Conservation (phyloP, 1,140 invertebrate species). For the Lepidostoma basale region DNA sequence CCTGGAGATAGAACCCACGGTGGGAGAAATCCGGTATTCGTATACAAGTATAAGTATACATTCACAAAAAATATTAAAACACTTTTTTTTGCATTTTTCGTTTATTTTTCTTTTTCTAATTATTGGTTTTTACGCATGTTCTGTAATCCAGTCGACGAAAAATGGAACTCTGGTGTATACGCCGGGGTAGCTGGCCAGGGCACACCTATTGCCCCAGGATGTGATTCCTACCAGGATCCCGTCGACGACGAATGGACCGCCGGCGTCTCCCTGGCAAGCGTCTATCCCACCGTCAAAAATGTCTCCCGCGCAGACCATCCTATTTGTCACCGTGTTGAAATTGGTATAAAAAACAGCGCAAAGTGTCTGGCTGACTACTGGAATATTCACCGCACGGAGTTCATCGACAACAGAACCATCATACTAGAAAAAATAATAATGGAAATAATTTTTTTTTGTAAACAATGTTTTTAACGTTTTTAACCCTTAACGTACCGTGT, state of each 20-base stretch:
- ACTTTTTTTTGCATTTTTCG: too few relatives aligned
- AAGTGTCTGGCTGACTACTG: constrained; percentile 49
- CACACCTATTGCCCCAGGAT: constrained; percentile 61
- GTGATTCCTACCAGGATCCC: constrained; percentile 62
- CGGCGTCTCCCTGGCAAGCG: constrained; percentile 64
- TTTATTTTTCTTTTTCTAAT: too few relatives aligned
- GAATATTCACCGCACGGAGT: constrained; percentile 52
- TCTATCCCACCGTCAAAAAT: constrained; percentile 48
- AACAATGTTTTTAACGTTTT: too few relatives aligned
- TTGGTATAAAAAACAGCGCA: constrained; percentile 50
- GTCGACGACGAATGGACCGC: constrained; percentile 63
- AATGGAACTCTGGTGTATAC: constrained; percentile 59
- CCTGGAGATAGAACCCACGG: too few relatives aligned
- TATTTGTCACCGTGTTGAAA: constrained; percentile 58
- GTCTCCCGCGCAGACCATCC: constrained; percentile 73
- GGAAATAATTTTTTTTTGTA: too few relatives aligned
- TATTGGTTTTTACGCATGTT: not conserved
- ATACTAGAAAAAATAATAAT: constrained; percentile 21
- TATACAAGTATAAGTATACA: too few relatives aligned
- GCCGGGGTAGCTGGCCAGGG: constrained; percentile 57
- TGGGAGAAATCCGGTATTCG: too few relatives aligned
- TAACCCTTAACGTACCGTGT: too few relatives aligned
- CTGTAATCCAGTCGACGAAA: constrained; percentile 25
- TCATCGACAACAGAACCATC: constrained; percentile 44
- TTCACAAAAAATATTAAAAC: too few relatives aligned